Conservation (phyloP, 2,113 vertebrate species). For the Tringa solitaria region DNA sequence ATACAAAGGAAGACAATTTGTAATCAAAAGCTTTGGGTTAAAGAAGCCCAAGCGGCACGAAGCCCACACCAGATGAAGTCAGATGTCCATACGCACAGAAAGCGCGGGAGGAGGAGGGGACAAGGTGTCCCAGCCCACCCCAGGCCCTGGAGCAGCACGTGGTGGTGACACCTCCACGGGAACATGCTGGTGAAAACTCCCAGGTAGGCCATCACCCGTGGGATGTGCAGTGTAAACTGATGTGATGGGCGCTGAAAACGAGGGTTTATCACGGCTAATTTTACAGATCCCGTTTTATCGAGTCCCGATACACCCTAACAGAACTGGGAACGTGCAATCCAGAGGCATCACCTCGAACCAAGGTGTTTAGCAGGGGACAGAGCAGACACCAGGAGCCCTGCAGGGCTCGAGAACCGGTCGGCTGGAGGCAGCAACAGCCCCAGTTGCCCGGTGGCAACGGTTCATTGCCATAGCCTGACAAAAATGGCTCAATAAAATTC, state of each 20-base stretch:
- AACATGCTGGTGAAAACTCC: neutral
- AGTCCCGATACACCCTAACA: neutral
- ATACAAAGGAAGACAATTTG: neutral
- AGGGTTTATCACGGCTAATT: neutral
- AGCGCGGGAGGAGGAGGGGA: neutral
- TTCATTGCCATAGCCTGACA: rapidly evolving
- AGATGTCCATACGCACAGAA: rapidly evolving
- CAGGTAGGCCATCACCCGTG: neutral
- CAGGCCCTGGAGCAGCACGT: neutral
- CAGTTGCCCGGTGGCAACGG: neutral
- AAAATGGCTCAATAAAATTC: neutral
- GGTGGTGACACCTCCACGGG: neutral
- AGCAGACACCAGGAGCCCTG: neutral
- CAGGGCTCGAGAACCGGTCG: neutral
- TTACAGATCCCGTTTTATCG: neutral
- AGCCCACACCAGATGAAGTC: neutral
- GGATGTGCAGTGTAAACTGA: too few species aligned
- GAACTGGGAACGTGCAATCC: neutral
- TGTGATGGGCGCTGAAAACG: neutral
- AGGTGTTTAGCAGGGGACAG: neutral
- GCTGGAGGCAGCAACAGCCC: neutral
- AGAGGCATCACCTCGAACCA: neutral
- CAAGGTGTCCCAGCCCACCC: neutral
- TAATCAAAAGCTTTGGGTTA: neutral
- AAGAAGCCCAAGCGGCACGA: neutral